These are phyloP conservation scores for Chironomus tepperi DNA, from an alignment of 1,140 invertebrate species.

Conservation along the genomic window DNA sequence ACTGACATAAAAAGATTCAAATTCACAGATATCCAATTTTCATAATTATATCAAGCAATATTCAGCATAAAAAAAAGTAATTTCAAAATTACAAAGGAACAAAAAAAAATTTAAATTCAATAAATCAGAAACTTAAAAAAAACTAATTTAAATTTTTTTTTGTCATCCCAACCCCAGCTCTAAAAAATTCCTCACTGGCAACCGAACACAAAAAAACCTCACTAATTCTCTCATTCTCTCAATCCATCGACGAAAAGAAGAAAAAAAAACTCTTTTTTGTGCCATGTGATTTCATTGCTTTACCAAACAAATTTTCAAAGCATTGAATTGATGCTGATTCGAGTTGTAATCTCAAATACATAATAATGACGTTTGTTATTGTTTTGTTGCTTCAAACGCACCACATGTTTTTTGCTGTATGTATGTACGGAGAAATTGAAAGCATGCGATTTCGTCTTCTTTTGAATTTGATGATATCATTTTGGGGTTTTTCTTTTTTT, in stretches of 20 bases:
- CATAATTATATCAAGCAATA: too few species aligned
- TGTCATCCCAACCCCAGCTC: neutral
- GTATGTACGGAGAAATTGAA: neutral
- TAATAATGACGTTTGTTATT: slow-evolving; percentile 23
- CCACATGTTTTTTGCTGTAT: neutral
- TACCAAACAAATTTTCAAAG: neutral
- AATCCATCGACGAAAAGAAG: neutral
- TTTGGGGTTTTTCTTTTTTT: neutral
- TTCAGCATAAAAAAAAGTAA: neutral
- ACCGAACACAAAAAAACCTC: neutral
- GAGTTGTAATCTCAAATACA: slow-evolving; percentile 7
- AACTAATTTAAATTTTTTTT: neutral
- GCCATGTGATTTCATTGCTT: slow-evolving; percentile 10
- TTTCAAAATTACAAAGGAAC: neutral
- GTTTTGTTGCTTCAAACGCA: slow-evolving; percentile 15
- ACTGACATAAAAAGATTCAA: too few species aligned
- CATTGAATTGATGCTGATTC: slow-evolving; percentile 16
- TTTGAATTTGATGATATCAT: neutral
- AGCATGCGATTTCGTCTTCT: neutral
- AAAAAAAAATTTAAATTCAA: neutral
- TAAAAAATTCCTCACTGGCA: slow-evolving; percentile 1
- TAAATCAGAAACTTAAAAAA: neutral
- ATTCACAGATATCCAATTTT: too few species aligned
- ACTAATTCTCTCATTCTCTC: neutral
- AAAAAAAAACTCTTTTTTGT: slow-evolving; percentile 16